These are phyloP conservation scores for Synergus itoensis DNA, from an alignment of 2,888 invertebrate species.

Conservation along the genomic window DNA sequence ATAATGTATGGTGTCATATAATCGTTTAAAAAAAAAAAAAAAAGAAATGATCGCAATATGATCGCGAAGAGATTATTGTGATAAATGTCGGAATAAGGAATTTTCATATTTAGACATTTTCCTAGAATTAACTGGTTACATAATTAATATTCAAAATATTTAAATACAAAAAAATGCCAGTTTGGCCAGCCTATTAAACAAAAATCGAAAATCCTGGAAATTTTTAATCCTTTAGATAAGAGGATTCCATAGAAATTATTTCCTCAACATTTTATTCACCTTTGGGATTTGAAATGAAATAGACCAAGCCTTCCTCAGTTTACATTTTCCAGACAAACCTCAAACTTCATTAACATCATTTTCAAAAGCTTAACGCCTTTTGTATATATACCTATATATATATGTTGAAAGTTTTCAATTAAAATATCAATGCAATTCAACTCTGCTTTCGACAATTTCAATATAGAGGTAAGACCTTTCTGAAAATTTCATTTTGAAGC, in stretches of 20 bases:
- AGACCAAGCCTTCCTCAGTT: constrained; percentile 19
- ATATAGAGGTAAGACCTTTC: neutral
- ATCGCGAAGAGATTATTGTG: too few species aligned
- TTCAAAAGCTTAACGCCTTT: too few species aligned
- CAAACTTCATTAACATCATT: neutral
- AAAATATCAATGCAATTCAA: constrained; percentile 11
- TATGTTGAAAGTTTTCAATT: constrained; percentile 28
- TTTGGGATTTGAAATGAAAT: constrained; percentile 23
- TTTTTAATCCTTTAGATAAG: constrained; percentile 15
- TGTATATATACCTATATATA: neutral
- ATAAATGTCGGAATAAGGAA: too few species aligned
- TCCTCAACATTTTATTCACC: constrained; percentile 3
- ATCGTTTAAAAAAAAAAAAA: neutral
- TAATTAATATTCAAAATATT: too few species aligned
- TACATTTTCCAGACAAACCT: constrained; percentile 9
- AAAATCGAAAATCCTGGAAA: too few species aligned
- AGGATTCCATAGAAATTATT: constrained; percentile 14
- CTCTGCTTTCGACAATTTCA: neutral
- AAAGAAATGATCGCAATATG: too few species aligned
- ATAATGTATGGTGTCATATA: neutral
- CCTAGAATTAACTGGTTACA: too few species aligned
- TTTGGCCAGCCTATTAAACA: too few species aligned
- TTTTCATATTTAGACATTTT: too few species aligned
- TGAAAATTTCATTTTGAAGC: neutral
- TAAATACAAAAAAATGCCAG: too few species aligned